Evolutionary conservation across 2,888 invertebrate genomes (phyloP).

Genomic region (Cerastis rubricosa): DNA sequence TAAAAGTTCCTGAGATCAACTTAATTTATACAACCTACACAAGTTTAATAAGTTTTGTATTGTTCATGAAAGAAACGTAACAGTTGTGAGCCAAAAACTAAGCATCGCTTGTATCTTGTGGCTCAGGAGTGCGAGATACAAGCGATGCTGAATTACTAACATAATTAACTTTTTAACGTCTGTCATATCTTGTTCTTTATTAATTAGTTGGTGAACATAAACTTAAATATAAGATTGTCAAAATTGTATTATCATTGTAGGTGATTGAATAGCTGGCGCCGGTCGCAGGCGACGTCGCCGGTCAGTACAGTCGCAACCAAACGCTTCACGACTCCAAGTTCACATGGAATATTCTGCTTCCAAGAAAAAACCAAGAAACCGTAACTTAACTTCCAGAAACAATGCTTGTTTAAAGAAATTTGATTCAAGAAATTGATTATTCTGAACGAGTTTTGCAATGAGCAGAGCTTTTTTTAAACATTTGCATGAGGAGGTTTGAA

Average conservation of each 20-base stretch:
- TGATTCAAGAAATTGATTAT: constrained; percentile 13
- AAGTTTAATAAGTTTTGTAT: too few relatives aligned
- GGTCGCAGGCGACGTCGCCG: constrained; percentile 31
- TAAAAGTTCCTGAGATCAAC: too few relatives aligned
- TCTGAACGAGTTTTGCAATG: constrained; percentile 2
- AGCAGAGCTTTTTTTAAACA: constrained; percentile 6
- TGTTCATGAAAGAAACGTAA: too few relatives aligned
- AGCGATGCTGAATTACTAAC: not conserved
- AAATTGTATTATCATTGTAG: constrained; percentile 37
- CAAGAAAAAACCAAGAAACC: not conserved
- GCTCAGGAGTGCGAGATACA: too few relatives aligned
- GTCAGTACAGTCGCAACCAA: constrained; percentile 46
- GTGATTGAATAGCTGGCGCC: constrained; percentile 53
- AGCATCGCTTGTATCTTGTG: too few relatives aligned
- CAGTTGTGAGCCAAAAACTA: too few relatives aligned
- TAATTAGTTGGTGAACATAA: constrained; percentile 12
- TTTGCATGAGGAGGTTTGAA: not conserved
- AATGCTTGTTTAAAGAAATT: not conserved
- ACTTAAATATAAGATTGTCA: constrained; percentile 20
- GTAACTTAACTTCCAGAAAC: not conserved
- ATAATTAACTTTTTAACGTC: not conserved
- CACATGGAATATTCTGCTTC: not conserved
- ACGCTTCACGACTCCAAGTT: constrained; percentile 6
- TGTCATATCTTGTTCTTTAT: constrained; percentile 6
- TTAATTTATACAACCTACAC: not conserved